Evolutionary conservation across 2,113 vertebrate genomes (phyloP).

Genomic region (Festucalex cinctus): DNA sequence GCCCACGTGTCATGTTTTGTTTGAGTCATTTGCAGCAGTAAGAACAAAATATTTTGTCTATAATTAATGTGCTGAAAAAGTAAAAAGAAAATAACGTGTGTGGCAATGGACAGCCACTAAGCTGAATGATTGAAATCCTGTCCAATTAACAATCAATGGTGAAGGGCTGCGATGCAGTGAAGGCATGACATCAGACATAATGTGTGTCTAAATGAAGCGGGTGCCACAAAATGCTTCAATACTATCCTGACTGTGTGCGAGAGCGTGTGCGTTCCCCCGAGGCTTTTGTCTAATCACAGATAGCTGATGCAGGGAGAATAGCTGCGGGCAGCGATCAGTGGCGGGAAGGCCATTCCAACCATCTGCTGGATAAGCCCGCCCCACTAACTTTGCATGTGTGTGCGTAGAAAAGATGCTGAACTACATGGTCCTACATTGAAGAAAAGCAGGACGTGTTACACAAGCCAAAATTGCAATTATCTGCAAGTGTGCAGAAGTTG

Average conservation of each 20-base stretch:
- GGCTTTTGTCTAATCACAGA: slow-evolving; percentile 63
- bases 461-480: not conserved
- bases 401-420: slow-evolving; percentile 18
- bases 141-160: slow-evolving; percentile 44
- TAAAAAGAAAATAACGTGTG: slow-evolving; percentile 31
- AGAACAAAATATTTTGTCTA: too few relatives aligned
- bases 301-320: slow-evolving; percentile 54
- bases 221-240: slow-evolving; percentile 7
- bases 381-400: slow-evolving; percentile 20
- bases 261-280: slow-evolving; percentile 20
- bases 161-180: slow-evolving; percentile 14
- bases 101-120: slow-evolving; percentile 31
- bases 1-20: slow-evolving; percentile 18
- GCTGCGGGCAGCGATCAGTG: slow-evolving; percentile 52
- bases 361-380: slow-evolving; percentile 59
- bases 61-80: too few relatives aligned
- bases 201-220: not conserved
- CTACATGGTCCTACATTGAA: slow-evolving; percentile 4
- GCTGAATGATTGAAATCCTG: slow-evolving; percentile 56
- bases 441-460: not conserved
- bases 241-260: slow-evolving; percentile 4
- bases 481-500: too few relatives aligned
- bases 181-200: not conserved
- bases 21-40: too few relatives aligned
- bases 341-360: slow-evolving; percentile 56